These are phyloP conservation scores for Eretmochelys imbricata DNA, from an alignment of 2,113 vertebrate species.

Conservation along the genomic window DNA sequence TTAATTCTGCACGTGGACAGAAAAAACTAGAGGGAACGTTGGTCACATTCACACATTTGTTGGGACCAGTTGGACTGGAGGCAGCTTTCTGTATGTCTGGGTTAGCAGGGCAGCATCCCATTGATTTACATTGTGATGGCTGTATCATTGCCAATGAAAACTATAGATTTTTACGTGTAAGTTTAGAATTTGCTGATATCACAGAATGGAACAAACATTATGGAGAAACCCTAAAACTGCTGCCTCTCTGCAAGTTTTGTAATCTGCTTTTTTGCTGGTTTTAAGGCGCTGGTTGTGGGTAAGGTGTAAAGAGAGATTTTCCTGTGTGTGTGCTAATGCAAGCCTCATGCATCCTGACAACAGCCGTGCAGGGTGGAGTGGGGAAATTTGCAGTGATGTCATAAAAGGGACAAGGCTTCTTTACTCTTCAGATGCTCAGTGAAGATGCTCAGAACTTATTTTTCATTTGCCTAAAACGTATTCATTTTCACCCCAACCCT, in stretches of 20 bases:
- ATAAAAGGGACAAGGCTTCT: background rate
- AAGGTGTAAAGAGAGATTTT: background rate
- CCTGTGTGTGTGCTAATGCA: background rate
- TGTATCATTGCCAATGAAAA: background rate
- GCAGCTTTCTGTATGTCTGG: background rate
- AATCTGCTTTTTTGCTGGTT: background rate
- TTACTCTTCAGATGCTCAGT: background rate
- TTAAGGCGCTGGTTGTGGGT: background rate
- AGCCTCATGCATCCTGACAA: background rate
- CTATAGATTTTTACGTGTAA: background rate
- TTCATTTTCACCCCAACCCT: background rate
- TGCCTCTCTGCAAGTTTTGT: background rate
- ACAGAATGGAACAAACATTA: background rate
- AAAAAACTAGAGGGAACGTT: background rate
- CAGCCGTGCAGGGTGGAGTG: too few relatives aligned
- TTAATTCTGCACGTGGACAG: background rate
- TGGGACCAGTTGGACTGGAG: background rate
- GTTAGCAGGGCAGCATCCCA: background rate
- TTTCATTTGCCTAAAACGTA: background rate
- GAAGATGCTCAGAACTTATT: background rate
- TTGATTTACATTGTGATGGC: background rate
- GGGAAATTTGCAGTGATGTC: background rate
- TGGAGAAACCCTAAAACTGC: background rate
- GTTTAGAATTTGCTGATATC: background rate
- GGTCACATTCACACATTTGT: background rate